These are phyloP conservation scores for Microcebus murinus DNA, from an alignment of 2,113 vertebrate species.

Conservation along the genomic window DNA sequence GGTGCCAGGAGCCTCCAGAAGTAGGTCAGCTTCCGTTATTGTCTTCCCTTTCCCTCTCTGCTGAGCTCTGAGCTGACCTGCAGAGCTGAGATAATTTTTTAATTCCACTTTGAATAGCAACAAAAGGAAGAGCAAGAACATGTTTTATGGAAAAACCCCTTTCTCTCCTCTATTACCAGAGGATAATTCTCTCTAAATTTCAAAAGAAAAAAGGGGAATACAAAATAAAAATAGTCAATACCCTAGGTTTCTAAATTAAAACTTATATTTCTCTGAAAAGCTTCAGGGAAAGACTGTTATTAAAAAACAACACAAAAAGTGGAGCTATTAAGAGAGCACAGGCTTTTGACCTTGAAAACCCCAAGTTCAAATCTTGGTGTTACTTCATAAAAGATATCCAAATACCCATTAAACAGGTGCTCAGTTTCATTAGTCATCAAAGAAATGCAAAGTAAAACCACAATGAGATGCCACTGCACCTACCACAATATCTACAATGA, in stretches of 20 bases:
- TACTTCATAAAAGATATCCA: neutral
- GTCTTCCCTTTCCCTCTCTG: neutral
- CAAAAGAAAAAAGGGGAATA: neutral
- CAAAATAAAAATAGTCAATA: constrained; percentile 48
- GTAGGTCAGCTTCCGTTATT: constrained; percentile 55
- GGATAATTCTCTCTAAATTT: constrained; percentile 39
- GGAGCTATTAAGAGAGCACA: neutral
- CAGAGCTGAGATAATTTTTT: constrained; percentile 62
- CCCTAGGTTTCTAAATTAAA: neutral
- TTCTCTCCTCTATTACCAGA: neutral
- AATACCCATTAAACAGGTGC: neutral
- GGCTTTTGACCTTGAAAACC: neutral
- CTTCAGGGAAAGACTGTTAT: neutral
- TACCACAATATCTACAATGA: neutral
- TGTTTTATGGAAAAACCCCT: neutral
- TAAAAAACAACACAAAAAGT: neutral
- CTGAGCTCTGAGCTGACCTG: constrained; percentile 14
- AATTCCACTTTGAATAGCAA: constrained; percentile 58
- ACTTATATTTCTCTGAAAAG: neutral
- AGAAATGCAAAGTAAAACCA: constrained; percentile 8
- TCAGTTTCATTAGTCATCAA: neutral
- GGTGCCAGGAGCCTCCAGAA: constrained; percentile 53
- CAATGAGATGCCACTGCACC: neutral
- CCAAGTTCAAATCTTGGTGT: neutral
- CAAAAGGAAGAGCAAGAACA: constrained; percentile 27